phyloP scores from a whole-genome alignment of 2,113 vertebrate genomes.

The Actenoides lindsayi region DNA sequence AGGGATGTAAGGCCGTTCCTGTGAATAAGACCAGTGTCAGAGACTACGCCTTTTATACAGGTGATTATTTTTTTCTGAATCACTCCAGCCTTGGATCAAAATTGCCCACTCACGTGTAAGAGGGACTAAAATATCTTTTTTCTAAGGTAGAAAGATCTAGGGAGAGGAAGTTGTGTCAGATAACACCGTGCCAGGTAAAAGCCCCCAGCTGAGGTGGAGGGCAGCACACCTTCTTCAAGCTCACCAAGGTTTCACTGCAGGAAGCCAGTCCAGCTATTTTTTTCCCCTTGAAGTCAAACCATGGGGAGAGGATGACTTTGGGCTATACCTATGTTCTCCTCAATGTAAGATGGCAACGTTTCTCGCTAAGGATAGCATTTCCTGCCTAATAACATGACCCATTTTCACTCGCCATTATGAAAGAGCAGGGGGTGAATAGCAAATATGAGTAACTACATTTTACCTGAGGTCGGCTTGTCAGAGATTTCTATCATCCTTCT shows the following conservation, averaged over 20 bases:
- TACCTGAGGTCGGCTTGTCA: not conserved
- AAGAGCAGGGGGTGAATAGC: not conserved
- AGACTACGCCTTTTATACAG: not conserved
- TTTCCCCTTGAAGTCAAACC: not conserved
- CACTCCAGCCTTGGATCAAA: not conserved
- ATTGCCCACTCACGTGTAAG: not conserved
- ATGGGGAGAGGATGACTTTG: not conserved
- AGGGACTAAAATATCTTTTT: not conserved
- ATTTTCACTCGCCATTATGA: not conserved
- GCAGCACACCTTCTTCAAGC: not conserved
- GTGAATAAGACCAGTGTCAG: not conserved
- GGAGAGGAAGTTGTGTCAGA: not conserved
- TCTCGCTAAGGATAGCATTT: not conserved
- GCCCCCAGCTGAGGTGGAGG: fast-evolving
- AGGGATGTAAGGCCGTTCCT: not conserved
- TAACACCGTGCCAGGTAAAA: fast-evolving
- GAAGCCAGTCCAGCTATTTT: not conserved
- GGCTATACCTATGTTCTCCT: not conserved
- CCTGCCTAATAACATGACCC: not conserved
- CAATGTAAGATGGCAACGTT: not conserved
- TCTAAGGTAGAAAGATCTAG: not conserved
- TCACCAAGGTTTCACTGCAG: not conserved
- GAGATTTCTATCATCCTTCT: not conserved
- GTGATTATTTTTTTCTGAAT: not conserved
- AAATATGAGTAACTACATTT: not conserved